Evolutionary conservation across 1,140 invertebrate species (phyloP).

Genomic region (Ephestia elutella): DNA sequence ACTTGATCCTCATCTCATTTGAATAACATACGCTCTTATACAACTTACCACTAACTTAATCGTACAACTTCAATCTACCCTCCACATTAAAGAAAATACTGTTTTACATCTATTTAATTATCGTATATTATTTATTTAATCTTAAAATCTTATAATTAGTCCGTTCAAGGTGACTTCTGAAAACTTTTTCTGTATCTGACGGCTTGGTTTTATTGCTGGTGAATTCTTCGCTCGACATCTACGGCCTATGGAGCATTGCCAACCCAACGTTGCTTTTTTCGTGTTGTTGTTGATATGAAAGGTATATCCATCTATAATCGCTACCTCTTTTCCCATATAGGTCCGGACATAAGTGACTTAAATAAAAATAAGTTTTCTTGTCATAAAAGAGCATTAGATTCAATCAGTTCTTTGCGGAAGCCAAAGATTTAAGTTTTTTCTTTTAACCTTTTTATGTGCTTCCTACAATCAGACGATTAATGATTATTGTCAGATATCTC

Average conservation of each 20-base stretch:
- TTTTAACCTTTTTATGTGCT: too few relatives aligned
- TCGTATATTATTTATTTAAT: not conserved
- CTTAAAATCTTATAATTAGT: not conserved
- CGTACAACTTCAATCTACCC: too few relatives aligned
- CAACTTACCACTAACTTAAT: too few relatives aligned
- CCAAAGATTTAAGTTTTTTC: too few relatives aligned
- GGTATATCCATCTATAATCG: conserved; percentile 21
- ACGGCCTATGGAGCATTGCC: not conserved
- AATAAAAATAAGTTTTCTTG: not conserved
- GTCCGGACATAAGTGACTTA: conserved; percentile 18
- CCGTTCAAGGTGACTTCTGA: conserved; percentile 8
- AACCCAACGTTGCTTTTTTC: not conserved
- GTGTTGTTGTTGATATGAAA: conserved; percentile 17
- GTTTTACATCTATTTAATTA: too few relatives aligned
- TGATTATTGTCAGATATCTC: too few relatives aligned
- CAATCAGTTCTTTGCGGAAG: too few relatives aligned
- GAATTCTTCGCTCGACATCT: not conserved
- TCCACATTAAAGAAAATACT: too few relatives aligned
- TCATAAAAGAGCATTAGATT: too few relatives aligned
- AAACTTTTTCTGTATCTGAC: not conserved
- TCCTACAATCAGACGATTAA: too few relatives aligned
- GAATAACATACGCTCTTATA: too few relatives aligned
- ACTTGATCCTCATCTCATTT: too few relatives aligned
- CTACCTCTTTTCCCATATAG: conserved; percentile 14
- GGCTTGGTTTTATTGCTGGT: not conserved